phyloP scores from a whole-genome alignment of 2,797 vertebrate species.

The Pitangus sulphuratus region DNA sequence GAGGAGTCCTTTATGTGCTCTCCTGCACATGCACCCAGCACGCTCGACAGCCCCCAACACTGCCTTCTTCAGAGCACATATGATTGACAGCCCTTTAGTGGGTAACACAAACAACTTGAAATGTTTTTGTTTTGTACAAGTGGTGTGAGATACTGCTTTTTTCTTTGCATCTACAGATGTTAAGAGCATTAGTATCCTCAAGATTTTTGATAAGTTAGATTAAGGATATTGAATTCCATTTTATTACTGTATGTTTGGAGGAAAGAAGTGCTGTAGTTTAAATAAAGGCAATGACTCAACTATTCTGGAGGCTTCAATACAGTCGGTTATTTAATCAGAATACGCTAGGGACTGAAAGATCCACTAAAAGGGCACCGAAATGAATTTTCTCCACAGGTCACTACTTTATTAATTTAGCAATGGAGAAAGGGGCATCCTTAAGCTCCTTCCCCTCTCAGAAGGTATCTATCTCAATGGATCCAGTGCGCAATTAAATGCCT shows the following conservation, averaged over 20 bases:
- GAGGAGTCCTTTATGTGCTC: neutral
- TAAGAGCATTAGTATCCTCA: constrained; percentile 40
- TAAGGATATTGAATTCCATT: constrained; percentile 52
- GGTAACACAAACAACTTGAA: constrained; percentile 15
- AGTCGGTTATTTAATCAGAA: constrained; percentile 52
- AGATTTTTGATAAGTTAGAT: constrained; percentile 21
- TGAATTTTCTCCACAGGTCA: constrained; percentile 49
- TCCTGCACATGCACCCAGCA: neutral
- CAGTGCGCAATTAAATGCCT: neutral
- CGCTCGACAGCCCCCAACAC: neutral
- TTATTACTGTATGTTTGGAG: constrained; percentile 26
- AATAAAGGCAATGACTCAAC: constrained; percentile 15
- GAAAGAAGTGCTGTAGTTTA: neutral
- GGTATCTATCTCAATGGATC: neutral
- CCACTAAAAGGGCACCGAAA: neutral
- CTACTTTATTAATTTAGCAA: constrained; percentile 41
- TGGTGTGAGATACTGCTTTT: constrained; percentile 33
- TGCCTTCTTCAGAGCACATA: neutral
- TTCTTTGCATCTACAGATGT: constrained; percentile 43
- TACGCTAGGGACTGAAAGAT: constrained; percentile 40
- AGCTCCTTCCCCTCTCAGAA: neutral
- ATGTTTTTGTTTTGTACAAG: neutral
- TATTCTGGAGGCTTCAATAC: neutral
- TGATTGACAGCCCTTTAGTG: constrained; percentile 30
- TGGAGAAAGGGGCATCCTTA: neutral